Base-by-base conservation (phyloP, 2,113 vertebrate genomes). In the Channa maculata region DNA sequence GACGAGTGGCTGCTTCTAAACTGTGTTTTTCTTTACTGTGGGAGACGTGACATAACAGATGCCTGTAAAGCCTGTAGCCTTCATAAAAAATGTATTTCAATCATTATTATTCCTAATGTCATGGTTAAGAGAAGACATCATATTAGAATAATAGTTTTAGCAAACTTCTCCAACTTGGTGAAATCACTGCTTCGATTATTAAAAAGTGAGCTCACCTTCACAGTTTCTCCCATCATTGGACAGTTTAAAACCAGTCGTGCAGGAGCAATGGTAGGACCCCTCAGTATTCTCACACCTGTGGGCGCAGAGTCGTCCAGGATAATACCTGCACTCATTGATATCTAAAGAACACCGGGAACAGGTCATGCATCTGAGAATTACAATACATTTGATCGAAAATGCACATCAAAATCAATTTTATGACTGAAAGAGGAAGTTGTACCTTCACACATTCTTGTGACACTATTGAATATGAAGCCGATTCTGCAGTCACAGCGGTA, bases 231-330 rank as follows among this genome's bases (percentile, higher is more conserved):
- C 92, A 0, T 98, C 96, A 1, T 62, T 0, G 1, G 96, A 92
- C 61, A 99, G 94, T 48, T 93, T 94, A 93, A 99, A 99, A 61
- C 98, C 97, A 11, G 69, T 57, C 7, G 95, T 93, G 69, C 98
- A 99, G 67, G 95, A 96, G 89, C 98, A 99, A 54, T 86, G 90
- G 80, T 96, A 98, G 59, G 97, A 98, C 5, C 97, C 97, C 2
- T 92, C 93, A 0, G 95, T 95, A 78, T 98, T 99, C 39, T 96
- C 96, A 63, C 97, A 99, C 80, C 95, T 97, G 90, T 99, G 97
- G 51, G 95, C 95, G 10, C 97, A 99, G 10, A 98, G 93, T 14
- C 94, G 96, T 5, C 94, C 95, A 0, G 96, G 93, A 68, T 96
- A 97, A 57, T 95, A 93, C 45, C 94, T 92, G 81, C 98, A 99